phyloP scores from a whole-genome alignment of 2,113 vertebrate species.

The Lucifuga dentata region DNA sequence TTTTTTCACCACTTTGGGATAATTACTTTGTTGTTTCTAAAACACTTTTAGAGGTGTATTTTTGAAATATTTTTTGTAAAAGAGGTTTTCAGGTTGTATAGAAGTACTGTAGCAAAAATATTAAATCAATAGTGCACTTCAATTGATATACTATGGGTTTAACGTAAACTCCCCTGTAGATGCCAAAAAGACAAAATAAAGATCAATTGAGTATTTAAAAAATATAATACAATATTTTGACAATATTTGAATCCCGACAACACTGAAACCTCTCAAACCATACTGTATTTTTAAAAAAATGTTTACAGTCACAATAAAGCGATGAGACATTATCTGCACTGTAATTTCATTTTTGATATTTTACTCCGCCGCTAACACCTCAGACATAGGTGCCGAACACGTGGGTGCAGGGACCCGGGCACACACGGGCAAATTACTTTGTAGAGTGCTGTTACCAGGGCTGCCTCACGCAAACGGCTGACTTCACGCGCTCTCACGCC shows the following conservation, averaged over 20 bases:
- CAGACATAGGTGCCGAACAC: neutral
- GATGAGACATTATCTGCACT: neutral
- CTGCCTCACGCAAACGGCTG: too few species aligned
- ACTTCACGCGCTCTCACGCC: too few species aligned
- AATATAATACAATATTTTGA: too few species aligned
- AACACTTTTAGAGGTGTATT: conserved; percentile 22
- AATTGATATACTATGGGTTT: conserved; percentile 2
- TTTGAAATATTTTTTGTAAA: conserved; percentile 20
- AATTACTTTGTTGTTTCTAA: conserved; percentile 12
- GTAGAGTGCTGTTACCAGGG: too few species aligned
- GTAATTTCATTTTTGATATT: neutral
- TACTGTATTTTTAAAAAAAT: conserved; percentile 9
- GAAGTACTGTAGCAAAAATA: neutral
- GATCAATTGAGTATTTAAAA: too few species aligned
- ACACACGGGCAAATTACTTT: too few species aligned
- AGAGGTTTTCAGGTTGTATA: neutral
- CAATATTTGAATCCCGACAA: conserved; percentile 7
- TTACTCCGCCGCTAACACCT: neutral
- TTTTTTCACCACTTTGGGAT: conserved; percentile 5
- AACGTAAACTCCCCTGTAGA: neutral
- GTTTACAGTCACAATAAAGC: conserved; percentile 60
- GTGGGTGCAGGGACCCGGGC: too few species aligned
- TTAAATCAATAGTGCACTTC: conserved; percentile 32
- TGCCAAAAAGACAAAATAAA: neutral
- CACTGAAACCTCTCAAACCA: neutral